Base-by-base conservation (phyloP, 2,888 invertebrate genomes). In the Tetheella fluctuosa region DNA sequence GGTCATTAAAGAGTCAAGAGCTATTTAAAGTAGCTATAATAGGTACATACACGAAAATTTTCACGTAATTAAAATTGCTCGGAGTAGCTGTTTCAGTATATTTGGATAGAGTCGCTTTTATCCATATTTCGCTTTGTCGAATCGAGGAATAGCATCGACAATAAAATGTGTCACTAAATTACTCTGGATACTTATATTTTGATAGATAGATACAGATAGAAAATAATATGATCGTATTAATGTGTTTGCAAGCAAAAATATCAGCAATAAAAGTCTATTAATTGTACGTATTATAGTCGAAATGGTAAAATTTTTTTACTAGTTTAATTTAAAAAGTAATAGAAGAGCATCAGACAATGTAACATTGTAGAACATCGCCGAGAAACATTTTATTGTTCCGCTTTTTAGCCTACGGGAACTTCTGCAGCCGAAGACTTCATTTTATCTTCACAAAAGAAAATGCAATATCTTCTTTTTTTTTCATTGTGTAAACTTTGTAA, bases 21-120 rank as follows among this genome's bases (percentile, higher is more conserved):
- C 48, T 48, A 48, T 42, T n/a, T 42, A 17, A 42, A 42, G 42
- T 42, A 42, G 48, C 48, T 48, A 10, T 48, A 48, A 48, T 48
- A 48, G 48, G 48, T 20, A 48, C 48, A 20, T 10, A 20, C 10
- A 10, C 48, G 48, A 48, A 48, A 48, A 48, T 48, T 48, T 48
- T 48, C 48, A 48, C 17, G 48, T 48, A 48, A 48, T 48, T 48
- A 48, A 48, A 48, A 48, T 48, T 20, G 48, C 42, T 7, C 7
- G 17, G 2, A 48, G 20, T 20, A 48, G 48, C 48, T 48, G 48
- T 48, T 48, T 10, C 20, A 48, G 20, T 48, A 48, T n/a, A n/a
- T 48, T 48, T 48, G 48, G 48, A 48, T 48, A 20, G 20, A 48
- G 20, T 48, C 20, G 20, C 8, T 7, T 20, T 48, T 8, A 20